phyloP scores from a whole-genome alignment of 1,140 invertebrate genomes.

The Cydia fagiglandana region DNA sequence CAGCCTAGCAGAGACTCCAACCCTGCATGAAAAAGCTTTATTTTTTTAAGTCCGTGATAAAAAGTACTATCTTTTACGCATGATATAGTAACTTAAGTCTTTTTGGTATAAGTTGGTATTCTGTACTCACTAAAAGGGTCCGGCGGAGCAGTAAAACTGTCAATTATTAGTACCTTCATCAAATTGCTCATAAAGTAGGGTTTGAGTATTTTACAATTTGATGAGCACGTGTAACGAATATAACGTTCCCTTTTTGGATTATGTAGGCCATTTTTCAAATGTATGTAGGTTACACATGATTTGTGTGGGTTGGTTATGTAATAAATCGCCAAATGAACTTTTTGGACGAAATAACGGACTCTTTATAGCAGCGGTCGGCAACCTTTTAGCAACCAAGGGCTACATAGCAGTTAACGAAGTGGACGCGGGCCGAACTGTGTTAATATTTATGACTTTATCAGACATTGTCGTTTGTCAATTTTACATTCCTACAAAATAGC shows the following conservation, averaged over 20 bases:
- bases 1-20: neutral
- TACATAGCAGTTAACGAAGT: too few species aligned
- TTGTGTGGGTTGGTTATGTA: too few species aligned
- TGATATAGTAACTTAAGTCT: neutral
- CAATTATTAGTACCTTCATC: conserved; percentile 50
- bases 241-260: conserved; percentile 26
- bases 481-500: too few species aligned
- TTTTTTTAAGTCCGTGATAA: neutral
- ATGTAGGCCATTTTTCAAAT: neutral
- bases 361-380: too few species aligned
- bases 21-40: conserved; percentile 6
- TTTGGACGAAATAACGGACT: too few species aligned
- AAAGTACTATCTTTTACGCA: too few species aligned
- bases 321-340: too few species aligned
- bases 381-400: too few species aligned
- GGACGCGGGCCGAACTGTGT: too few species aligned
- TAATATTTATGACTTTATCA: too few species aligned
- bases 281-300: too few species aligned
- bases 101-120: neutral
- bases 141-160: conserved; percentile 45
- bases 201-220: conserved; percentile 42
- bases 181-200: conserved; percentile 43
- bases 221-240: conserved; percentile 38
- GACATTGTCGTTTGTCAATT: too few species aligned
- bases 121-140: conserved; percentile 35